Evolutionary conservation across 2,113 vertebrate genomes (phyloP).

Genomic region (Monarcha castaneiventris): DNA sequence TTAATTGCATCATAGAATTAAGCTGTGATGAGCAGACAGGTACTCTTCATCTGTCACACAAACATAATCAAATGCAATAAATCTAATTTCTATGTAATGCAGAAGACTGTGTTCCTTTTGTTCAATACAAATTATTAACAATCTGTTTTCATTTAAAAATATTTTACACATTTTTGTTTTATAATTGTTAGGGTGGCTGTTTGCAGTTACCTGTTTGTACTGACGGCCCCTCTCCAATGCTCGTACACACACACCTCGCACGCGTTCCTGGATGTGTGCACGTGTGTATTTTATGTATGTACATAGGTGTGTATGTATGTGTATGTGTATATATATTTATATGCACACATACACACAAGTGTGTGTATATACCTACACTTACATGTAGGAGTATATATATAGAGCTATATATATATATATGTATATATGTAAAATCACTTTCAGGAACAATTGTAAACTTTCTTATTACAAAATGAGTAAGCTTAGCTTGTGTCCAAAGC

Average conservation of each 20-base stretch:
- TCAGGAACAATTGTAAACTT: slow-evolving; percentile 53
- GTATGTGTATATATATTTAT: slow-evolving; percentile 29
- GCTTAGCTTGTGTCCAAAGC: slow-evolving; percentile 64
- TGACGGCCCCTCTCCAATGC: neutral
- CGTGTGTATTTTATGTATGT: slow-evolving; percentile 8
- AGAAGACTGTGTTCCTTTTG: slow-evolving; percentile 52
- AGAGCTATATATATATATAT: slow-evolving; percentile 28
- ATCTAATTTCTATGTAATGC: slow-evolving; percentile 55
- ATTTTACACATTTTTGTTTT: neutral
- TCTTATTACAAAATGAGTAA: slow-evolving; percentile 56
- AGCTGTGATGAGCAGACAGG: slow-evolving; percentile 15
- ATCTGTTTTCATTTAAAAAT: neutral
- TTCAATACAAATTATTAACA: slow-evolving; percentile 3
- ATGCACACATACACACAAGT: neutral
- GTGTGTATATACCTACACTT: slow-evolving; percentile 46
- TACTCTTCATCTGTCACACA: slow-evolving; percentile 32
- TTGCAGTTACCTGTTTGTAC: slow-evolving; percentile 26
- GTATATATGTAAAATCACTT: slow-evolving; percentile 68
- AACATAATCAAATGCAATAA: slow-evolving; percentile 70
- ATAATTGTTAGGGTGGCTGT: neutral
- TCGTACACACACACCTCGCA: neutral
- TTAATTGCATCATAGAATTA: neutral
- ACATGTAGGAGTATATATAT: slow-evolving; percentile 47
- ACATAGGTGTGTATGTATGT: slow-evolving; percentile 21
- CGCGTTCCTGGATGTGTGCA: neutral